Evolutionary conservation across 1,140 invertebrate genomes (phyloP).

Genomic region (Periplaneta americana): DNA sequence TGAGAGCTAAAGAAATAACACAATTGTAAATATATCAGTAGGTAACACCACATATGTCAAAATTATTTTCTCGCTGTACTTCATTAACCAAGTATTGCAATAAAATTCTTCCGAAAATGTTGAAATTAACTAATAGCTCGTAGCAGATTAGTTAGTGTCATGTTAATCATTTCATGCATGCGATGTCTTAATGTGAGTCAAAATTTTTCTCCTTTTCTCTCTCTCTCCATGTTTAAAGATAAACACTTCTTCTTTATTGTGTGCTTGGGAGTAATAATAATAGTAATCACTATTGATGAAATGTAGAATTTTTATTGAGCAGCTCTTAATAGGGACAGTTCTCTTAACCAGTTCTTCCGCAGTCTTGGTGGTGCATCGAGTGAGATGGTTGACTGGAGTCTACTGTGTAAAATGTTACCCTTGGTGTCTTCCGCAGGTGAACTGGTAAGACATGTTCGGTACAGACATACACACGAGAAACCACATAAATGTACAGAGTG

Average conservation of each 20-base stretch:
- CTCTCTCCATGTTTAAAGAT: not conserved
- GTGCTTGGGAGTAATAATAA: not conserved
- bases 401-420: conserved; percentile 8
- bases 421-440: conserved; percentile 57
- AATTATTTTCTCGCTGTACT: too few relatives aligned
- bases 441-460: conserved; percentile 86
- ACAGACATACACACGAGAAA: conserved; percentile 91
- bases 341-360: not conserved
- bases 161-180: not conserved
- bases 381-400: not conserved
- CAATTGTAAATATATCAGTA: too few relatives aligned
- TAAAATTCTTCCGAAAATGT: too few relatives aligned
- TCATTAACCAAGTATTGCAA: too few relatives aligned
- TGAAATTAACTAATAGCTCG: too few relatives aligned
- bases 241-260: not conserved
- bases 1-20: too few relatives aligned
- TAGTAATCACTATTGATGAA: too few relatives aligned
- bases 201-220: not conserved
- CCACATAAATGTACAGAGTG: conserved; percentile 93
- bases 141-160: too few relatives aligned
- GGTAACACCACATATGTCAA: too few relatives aligned
- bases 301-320: not conserved
- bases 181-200: not conserved
- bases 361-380: not conserved
- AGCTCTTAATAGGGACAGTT: not conserved